phyloP scores from a whole-genome alignment of 2,888 invertebrate species.

The Tachina grossa region DNA sequence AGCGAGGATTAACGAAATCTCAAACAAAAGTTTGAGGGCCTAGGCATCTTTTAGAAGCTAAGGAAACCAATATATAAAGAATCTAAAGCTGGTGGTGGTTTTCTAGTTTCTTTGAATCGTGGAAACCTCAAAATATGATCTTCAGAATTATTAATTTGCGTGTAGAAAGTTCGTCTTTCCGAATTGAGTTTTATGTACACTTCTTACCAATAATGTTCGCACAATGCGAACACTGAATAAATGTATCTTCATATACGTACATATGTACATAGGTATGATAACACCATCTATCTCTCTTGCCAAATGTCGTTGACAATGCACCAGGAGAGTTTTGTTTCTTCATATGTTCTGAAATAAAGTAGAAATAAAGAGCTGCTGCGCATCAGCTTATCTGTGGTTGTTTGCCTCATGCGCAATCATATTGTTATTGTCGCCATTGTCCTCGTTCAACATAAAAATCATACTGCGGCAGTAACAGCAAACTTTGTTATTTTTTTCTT shows the following conservation, averaged over 20 bases:
- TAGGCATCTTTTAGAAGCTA: too few relatives aligned
- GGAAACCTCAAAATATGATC: too few relatives aligned
- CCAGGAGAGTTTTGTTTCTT: constrained; percentile 54
- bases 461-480: constrained; percentile 52
- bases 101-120: not conserved
- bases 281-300: constrained; percentile 57
- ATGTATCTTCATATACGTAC: not conserved
- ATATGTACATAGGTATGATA: constrained; percentile 33
- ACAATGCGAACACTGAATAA: constrained; percentile 29
- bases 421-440: constrained; percentile 71
- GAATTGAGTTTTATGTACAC: not conserved
- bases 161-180: too few relatives aligned
- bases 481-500: not conserved
- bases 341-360: constrained; percentile 35
- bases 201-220: not conserved
- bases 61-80: too few relatives aligned
- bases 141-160: too few relatives aligned
- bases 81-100: not conserved
- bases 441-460: constrained; percentile 65
- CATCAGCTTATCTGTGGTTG: constrained; percentile 69
- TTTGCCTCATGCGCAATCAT: constrained; percentile 69
- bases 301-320: constrained; percentile 66
- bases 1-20: too few relatives aligned
- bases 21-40: too few relatives aligned
- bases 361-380: constrained; percentile 66